Evolutionary conservation across 2,888 invertebrate genomes (phyloP), one percentile per base, ranked within the genome.

Genomic region (Onchidella celtica): DNA sequence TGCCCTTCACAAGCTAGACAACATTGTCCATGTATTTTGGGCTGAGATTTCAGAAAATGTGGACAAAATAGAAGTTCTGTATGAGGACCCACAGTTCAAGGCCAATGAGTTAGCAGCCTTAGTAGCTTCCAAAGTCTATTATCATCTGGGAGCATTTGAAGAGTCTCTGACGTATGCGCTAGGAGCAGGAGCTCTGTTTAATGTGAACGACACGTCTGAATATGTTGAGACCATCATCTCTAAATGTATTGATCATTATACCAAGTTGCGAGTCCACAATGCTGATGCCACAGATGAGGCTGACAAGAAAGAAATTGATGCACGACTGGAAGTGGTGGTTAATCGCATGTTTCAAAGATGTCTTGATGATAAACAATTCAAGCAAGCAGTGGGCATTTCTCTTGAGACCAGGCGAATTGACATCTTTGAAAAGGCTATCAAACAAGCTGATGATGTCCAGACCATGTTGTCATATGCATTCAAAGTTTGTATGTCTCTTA

Each of bases 21-120:
- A 95, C 91, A 97, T 99, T 90, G 98, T 99, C 0, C 98, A 99
- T 93, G 97, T 98, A 93, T 99, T 99, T 94, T 99, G 99, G 99
- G 97, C 99, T 11, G 99, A 99, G 94, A 99, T 99, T 89, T 98
- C 98, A 0, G 99, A 99, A 94, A 97, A 98, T 21, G 97, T 99
- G 89, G 97, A 97, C 91, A 99, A 98, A 94, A 98, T 99, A 90
- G 99, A 99, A 94, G 97, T 97, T 92, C 95, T 99, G 38, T 97
- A 98, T 91, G 99, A 99, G 94, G 98, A 99, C 92, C 96, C 97
- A 91, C 95, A 94, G 97, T 99, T 93, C 91, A 93, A 86, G 95
- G 97, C 98, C 92, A 96, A 97, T 90, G 96, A 98, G 91, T 94
- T 99, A 77, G 99, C 99, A 73, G 99, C 99, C 38, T 95, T 99